Percentiles rank a stretch among this genome's conserved stretches.
Conservation (phyloP, 2,888 invertebrate species). For the Tipula lateralis region DNA sequence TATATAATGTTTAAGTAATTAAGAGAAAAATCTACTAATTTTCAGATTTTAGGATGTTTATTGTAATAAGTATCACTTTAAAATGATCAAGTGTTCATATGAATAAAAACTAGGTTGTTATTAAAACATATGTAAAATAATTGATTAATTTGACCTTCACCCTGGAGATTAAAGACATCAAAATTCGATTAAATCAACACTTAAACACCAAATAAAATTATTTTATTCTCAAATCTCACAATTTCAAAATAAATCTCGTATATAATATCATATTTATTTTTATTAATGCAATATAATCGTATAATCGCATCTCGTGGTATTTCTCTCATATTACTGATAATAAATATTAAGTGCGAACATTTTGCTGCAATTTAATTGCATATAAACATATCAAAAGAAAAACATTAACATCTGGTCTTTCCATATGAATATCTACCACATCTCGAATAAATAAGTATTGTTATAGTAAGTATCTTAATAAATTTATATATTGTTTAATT, state of each 20-base stretch:
- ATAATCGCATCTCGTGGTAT: neutral
- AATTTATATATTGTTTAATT: neutral
- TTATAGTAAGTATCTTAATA: neutral
- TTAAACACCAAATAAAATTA: neutral
- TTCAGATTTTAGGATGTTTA: too few relatives aligned
- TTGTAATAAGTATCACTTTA: too few relatives aligned
- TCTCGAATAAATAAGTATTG: neutral
- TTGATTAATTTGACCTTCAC: neutral
- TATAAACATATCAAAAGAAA: neutral
- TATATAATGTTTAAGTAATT: too few relatives aligned
- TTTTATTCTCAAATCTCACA: neutral
- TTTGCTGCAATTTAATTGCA: neutral
- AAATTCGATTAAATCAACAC: neutral
- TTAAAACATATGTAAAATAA: neutral
- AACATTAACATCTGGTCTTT: neutral
- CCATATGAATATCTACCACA: neutral
- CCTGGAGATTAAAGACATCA: neutral
- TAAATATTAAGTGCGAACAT: neutral
- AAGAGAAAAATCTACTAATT: too few relatives aligned
- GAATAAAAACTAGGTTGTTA: too few relatives aligned
- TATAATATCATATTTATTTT: too few relatives aligned
- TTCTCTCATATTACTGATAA: neutral
- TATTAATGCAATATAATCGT: too few relatives aligned
- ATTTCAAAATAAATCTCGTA: too few relatives aligned
- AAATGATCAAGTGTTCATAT: too few relatives aligned